phyloP scores from a whole-genome alignment of 2,888 invertebrate genomes.

The Bursaphelenchus okinawaensis region DNA sequence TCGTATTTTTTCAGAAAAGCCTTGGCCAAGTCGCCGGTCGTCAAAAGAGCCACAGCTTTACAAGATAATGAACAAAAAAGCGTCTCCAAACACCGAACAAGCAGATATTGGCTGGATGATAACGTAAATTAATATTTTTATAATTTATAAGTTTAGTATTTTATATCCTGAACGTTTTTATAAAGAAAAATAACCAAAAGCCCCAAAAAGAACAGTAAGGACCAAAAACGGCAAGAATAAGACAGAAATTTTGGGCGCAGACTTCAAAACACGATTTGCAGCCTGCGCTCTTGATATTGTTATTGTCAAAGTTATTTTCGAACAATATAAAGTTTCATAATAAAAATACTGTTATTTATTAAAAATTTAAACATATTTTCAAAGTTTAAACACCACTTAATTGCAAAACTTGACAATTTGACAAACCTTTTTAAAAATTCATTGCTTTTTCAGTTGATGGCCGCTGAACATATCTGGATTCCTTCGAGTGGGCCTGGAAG shows the following conservation, averaged over 20 bases:
- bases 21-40: constrained; percentile 55
- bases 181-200: too few relatives aligned
- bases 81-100: constrained; percentile 52
- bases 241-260: too few relatives aligned
- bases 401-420: background rate
- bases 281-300: too few relatives aligned
- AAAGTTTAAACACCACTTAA: constrained; percentile 1
- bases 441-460: constrained; percentile 39
- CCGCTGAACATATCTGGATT: constrained; percentile 56
- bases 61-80: constrained; percentile 42
- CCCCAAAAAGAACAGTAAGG: too few relatives aligned
- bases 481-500: constrained; percentile 46
- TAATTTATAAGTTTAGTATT: too few relatives aligned
- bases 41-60: constrained; percentile 52
- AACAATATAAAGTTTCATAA: background rate
- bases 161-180: too few relatives aligned
- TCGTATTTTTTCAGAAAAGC: constrained; percentile 48
- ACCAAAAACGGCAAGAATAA: too few relatives aligned
- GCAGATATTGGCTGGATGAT: constrained; percentile 54
- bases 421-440: background rate
- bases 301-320: too few relatives aligned
- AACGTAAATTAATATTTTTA: constrained; percentile 34
- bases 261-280: too few relatives aligned
- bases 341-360: background rate
- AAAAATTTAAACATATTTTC: constrained; percentile 5